A percentile compares a stretch with the other conserved stretches of the same genome.
These are phyloP conservation scores for Aspidiotus destructor DNA, from an alignment of 2,888 invertebrate species.

Conservation along the genomic window DNA sequence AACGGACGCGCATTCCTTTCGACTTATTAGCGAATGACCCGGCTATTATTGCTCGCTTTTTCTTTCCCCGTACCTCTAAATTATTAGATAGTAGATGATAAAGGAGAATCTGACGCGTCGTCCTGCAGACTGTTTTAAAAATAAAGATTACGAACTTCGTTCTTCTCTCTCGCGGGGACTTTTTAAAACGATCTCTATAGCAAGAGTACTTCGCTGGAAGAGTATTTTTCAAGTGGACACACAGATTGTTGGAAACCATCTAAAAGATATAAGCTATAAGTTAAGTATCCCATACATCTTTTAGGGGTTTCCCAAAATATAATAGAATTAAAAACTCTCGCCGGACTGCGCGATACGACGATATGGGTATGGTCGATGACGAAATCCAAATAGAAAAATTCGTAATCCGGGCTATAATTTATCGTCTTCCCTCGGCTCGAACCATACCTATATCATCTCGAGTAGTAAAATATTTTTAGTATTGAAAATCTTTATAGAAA, in stretches of 20 bases:
- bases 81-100: no score
- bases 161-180: not conserved
- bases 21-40: conserved; percentile 10
- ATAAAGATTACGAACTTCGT: conserved; percentile 1
- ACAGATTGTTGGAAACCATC: not conserved
- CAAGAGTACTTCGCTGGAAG: not conserved
- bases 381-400: conserved; percentile 2
- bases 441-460: no score
- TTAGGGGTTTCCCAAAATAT: conserved; percentile 2
- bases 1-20: conserved; percentile 1
- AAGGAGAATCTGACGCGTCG: not conserved
- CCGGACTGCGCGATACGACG: not conserved
- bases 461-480: no score
- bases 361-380: not conserved
- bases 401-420: not conserved
- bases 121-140: conserved; percentile 1
- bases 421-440: not conserved
- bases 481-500: no score
- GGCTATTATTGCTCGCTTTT: conserved; percentile 7
- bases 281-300: not conserved
- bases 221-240: conserved; percentile 2
- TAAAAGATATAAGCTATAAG: not conserved
- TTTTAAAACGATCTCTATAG: not conserved
- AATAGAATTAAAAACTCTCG: not conserved
- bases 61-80: no score